These are phyloP conservation scores for Bombus sibiricus DNA, from an alignment of 1,140 invertebrate species.

Conservation along the genomic window DNA sequence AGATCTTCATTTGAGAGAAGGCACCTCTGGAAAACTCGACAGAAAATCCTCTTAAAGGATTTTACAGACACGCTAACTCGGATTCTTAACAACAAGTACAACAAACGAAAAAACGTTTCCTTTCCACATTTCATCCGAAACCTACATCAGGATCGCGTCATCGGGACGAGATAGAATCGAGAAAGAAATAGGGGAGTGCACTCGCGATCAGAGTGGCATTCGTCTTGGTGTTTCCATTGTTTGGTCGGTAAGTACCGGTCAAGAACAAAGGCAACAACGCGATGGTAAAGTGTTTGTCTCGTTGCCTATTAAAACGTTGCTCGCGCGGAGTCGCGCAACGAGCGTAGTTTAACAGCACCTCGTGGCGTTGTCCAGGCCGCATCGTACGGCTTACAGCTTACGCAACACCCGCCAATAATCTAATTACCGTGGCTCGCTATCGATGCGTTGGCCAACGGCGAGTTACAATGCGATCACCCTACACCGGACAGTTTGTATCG, in stretches of 20 bases:
- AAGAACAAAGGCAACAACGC: slow-evolving; percentile 50
- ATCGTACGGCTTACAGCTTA: slow-evolving; percentile 27
- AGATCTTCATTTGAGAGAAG: too few species aligned
- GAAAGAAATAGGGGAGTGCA: slow-evolving; percentile 12
- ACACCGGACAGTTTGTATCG: background rate
- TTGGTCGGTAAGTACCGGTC: slow-evolving; percentile 51
- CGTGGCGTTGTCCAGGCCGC: background rate
- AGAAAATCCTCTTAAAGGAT: too few species aligned
- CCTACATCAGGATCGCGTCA: slow-evolving; percentile 27
- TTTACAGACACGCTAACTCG: slow-evolving; percentile 7
- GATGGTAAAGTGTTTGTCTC: slow-evolving; percentile 40
- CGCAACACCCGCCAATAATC: slow-evolving; percentile 34
- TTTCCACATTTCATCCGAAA: background rate
- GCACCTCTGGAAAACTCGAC: too few species aligned
- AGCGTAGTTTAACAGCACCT: slow-evolving; percentile 36
- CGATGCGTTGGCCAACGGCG: slow-evolving; percentile 8
- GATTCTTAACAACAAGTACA: slow-evolving; percentile 22
- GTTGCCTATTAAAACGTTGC: slow-evolving; percentile 44
- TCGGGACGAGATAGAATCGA: background rate
- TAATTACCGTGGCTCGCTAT: slow-evolving; percentile 50
- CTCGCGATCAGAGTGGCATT: slow-evolving; percentile 53
- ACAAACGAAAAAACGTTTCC: slow-evolving; percentile 26
- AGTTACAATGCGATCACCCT: background rate
- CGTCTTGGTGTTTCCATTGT: slow-evolving; percentile 55
- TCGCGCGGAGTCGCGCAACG: background rate